Conservation (phyloP, 2,797 vertebrate species). For the Parauchenoglanis punctatus region DNA sequence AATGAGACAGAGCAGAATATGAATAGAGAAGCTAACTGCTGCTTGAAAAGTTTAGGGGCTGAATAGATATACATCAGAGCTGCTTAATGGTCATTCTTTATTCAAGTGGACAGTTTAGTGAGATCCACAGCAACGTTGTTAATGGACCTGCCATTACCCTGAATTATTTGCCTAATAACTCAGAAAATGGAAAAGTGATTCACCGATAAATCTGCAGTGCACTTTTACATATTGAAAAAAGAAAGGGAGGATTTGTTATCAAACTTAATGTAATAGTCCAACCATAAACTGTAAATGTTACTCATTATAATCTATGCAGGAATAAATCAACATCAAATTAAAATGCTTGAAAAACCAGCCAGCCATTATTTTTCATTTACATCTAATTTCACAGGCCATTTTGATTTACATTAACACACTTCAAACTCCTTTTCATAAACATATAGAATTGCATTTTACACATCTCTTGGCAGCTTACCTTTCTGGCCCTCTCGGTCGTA, state of each 20-base stretch:
- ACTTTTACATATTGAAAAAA: conserved; percentile 31
- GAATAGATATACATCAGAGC: conserved; percentile 66
- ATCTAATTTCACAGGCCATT: conserved; percentile 33
- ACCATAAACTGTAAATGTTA: conserved; percentile 23
- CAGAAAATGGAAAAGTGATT: conserved; percentile 56
- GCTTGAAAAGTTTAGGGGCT: conserved; percentile 64
- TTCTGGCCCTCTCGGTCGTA: conserved; percentile 93
- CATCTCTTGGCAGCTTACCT: conserved; percentile 73
- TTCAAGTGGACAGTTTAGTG: conserved; percentile 71
- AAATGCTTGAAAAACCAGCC: conserved; percentile 15
- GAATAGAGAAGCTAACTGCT: conserved; percentile 72
- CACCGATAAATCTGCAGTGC: conserved; percentile 50
- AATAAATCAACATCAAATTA: conserved; percentile 40
- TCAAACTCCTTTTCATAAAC: background rate
- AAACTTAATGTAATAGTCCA: conserved; percentile 15
- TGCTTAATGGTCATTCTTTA: conserved; percentile 69
- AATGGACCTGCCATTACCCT: conserved; percentile 72
- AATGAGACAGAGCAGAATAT: conserved; percentile 66
- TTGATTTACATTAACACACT: conserved; percentile 29
- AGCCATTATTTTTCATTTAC: conserved; percentile 35
- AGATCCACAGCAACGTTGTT: conserved; percentile 66
- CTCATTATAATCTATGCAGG: conserved; percentile 19
- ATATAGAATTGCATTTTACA: background rate
- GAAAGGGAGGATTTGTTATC: conserved; percentile 41
- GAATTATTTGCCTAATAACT: conserved; percentile 68